phyloP scores from a whole-genome alignment of 2,888 invertebrate species.

The Aproaerema taeniolella region DNA sequence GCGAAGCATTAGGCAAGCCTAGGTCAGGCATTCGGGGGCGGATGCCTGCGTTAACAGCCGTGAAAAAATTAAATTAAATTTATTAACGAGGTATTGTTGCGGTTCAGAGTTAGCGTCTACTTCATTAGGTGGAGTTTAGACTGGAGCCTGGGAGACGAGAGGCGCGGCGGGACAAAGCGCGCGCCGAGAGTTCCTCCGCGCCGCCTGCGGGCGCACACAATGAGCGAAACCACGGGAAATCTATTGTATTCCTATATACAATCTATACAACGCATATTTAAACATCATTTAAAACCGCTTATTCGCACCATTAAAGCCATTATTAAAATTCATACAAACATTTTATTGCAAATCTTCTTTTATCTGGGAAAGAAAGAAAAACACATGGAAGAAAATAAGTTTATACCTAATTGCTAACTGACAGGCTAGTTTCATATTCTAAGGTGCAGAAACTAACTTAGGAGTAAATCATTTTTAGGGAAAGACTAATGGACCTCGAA shows the following conservation, averaged over 20 bases:
- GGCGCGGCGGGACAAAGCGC: constrained; percentile 4
- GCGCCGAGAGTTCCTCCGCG: neutral
- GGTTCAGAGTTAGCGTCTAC: neutral
- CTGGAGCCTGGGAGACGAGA: neutral
- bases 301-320: constrained; percentile 2
- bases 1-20: constrained; percentile 2
- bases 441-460: no score
- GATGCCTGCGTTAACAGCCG: constrained; percentile 11
- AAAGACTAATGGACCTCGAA: no score
- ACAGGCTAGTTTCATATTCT: no score
- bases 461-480: no score
- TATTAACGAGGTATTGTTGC: constrained; percentile 10
- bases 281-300: constrained; percentile 3
- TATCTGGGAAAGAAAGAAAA: no score
- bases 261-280: neutral
- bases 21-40: constrained; percentile 7
- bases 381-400: no score
- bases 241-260: no score
- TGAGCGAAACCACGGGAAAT: constrained; percentile 9
- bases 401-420: no score
- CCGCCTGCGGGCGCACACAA: neutral
- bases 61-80: constrained; percentile 6
- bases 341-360: no score
- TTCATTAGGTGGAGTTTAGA: neutral
- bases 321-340: constrained; percentile 7